Evolutionary conservation across 2,797 vertebrate genomes (phyloP), one percentile per base, ranked within the genome.

Genomic region (Mareca penelope): DNA sequence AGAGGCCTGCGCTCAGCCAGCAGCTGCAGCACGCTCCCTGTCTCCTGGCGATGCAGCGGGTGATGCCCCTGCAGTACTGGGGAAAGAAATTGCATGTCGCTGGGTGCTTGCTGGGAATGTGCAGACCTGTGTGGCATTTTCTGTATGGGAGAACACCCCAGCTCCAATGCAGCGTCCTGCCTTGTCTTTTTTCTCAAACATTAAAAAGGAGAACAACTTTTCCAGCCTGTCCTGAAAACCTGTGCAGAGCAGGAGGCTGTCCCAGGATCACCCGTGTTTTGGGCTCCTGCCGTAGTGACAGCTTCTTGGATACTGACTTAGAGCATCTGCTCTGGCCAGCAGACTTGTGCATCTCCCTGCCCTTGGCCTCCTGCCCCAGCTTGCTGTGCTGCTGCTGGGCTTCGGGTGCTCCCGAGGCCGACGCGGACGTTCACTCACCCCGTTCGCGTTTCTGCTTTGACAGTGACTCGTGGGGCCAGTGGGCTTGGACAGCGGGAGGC

Each of bases 1-100:
- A 71, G 72, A 52, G 40, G 7, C 7, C 10, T n/a, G 24, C 13
- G 5, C 9, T 8, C 0, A 0, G 56, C 39, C 82, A 7, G 46
- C 1, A 3, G 7, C 1, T 1, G 68, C 71, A 89, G 76, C 60
- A 39, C 6, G 12, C 6, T 9, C 2, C 3, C 28, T 44, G 10
- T 35, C 46, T 24, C 31, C 29, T 0, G 0, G 33, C 22, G 39
- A 6, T 15, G 7, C 1, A 5, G 7, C 4, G n/a, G 39, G 21
- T 81, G 26, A n/a, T 68, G 37, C 11, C 35, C 22, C 65, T 4
- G 4, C 23, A 29, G 22, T 15, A 7, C 42, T 40, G 16, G n/a
- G 17, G 28, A 56, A 26, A 39, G 60, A 35, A 57, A 18, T 9
- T 33, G 18, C 7, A 11, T 26, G 33, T 56, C 39, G 9, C 12